Evolutionary conservation across 2,888 invertebrate species (phyloP), one percentile per base, ranked within the genome.

Genomic region (Mesopsocus fuscifrons): DNA sequence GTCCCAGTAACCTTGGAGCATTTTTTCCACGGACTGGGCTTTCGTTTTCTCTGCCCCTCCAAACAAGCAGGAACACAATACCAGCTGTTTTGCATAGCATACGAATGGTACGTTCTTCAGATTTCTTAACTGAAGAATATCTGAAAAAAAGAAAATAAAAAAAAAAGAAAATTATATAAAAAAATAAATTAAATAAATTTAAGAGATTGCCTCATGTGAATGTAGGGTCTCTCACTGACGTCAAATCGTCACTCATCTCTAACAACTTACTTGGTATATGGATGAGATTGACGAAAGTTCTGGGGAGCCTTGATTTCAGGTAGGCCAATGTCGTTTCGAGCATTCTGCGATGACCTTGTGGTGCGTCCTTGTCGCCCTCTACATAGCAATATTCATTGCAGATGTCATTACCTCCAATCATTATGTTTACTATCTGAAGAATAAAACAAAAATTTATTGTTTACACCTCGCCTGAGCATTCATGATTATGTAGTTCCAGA

Each of bases 401-500:
- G 20, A 49, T 46, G 44, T 49, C 49, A 21, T 49, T 50, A 20
- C 41, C 45, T 3, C 50, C 50, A 8, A 45, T 44, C 30, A 49
- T 21, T 4, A 50, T 34, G 20, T 42, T 49, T 18, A 50, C 47
- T 20, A 50, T 11, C 49, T 49, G 26, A 2, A 35, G 13, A 34
- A n/a, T n/a, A n/a, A n/a, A n/a, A n/a, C n/a, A n/a, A n/a, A n/a
- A n/a, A n/a, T n/a, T n/a, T n/a, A n/a, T n/a, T n/a, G n/a, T n/a
- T n/a, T n/a, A n/a, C n/a, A n/a, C n/a, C n/a, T n/a, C n/a, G n/a
- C n/a, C n/a, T n/a, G n/a, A n/a, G n/a, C n/a, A n/a, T n/a, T n/a
- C n/a, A n/a, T n/a, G n/a, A n/a, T n/a, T n/a, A n/a, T n/a, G n/a
- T n/a, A n/a, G n/a, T n/a, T n/a, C n/a, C n/a, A n/a, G n/a, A n/a